Evolutionary conservation across 2,888 invertebrate genomes (phyloP).

Genomic region (Eledona agricola): DNA sequence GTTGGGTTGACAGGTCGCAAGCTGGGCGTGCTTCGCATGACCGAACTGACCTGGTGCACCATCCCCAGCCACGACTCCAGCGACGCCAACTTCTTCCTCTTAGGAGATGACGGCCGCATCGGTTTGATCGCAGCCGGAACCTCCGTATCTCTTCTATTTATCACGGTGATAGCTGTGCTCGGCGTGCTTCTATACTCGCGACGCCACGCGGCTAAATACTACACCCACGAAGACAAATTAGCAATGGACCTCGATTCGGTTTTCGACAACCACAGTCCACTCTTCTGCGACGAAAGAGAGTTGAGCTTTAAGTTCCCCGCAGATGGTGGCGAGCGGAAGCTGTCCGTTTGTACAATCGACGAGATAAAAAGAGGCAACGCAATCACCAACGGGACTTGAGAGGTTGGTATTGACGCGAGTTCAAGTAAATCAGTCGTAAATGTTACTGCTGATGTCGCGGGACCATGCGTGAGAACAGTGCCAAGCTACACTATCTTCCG

Average conservation of each 20-base stretch:
- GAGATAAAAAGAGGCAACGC: conserved; percentile 60
- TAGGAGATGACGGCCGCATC: conserved; percentile 67
- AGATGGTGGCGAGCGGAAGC: conserved; percentile 57
- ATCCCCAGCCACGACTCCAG: conserved; percentile 66
- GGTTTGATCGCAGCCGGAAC: conserved; percentile 66
- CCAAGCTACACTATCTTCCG: conserved; percentile 15
- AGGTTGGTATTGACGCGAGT: too few relatives aligned
- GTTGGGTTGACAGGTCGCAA: conserved; percentile 53
- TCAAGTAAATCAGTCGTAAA: too few relatives aligned
- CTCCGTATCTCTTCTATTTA: conserved; percentile 66
- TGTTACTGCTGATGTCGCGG: too few relatives aligned
- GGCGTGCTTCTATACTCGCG: conserved; percentile 72
- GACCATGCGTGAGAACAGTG: conserved; percentile 14
- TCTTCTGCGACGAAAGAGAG: conserved; percentile 63
- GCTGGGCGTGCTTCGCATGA: conserved; percentile 58
- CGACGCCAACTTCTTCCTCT: conserved; percentile 61
- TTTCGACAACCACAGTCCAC: conserved; percentile 61
- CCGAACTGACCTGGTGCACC: conserved; percentile 65
- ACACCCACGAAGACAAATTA: conserved; percentile 79
- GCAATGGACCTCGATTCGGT: conserved; percentile 61
- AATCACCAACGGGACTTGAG: conserved; percentile 55
- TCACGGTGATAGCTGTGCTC: conserved; percentile 62
- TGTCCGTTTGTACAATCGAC: conserved; percentile 60
- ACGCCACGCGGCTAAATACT: conserved; percentile 79
- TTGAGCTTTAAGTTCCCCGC: conserved; percentile 69